A percentile compares a stretch with the other conserved stretches of the same genome.
Conservation (phyloP, 2,113 vertebrate species). For the Sapajus apella region DNA sequence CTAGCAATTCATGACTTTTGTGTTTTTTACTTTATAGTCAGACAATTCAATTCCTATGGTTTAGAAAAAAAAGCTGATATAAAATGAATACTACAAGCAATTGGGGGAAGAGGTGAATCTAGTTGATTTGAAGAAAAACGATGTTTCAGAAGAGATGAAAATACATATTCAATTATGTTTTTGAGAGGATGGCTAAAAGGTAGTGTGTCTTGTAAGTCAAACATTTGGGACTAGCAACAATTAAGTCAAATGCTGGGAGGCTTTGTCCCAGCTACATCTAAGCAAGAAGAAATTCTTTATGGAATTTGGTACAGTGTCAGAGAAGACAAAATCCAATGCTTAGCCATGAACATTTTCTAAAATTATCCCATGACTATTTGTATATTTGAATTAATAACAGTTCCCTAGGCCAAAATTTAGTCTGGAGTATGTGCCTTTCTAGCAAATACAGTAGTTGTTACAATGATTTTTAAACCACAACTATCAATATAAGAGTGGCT, state of each 20-base stretch:
- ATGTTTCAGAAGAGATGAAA: neutral
- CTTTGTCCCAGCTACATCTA: neutral
- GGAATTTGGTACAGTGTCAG: neutral
- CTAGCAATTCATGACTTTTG: neutral
- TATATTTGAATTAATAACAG: constrained; percentile 12
- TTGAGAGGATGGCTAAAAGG: neutral
- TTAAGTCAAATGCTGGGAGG: neutral
- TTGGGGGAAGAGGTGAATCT: neutral
- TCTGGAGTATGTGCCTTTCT: constrained; percentile 25
- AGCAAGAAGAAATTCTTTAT: neutral
- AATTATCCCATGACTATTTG: constrained; percentile 2
- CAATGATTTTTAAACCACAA: constrained; percentile 36
- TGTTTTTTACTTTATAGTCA: neutral
- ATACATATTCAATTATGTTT: neutral
- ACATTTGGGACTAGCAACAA: neutral
- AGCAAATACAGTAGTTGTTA: constrained; percentile 42
- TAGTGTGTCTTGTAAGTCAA: neutral
- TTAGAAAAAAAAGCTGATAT: neutral
- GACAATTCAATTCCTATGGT: neutral
- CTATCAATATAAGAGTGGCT: neutral
- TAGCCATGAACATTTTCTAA: neutral
- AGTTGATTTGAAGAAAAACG: neutral
- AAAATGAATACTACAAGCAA: neutral
- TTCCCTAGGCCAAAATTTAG: neutral
- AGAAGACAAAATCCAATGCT: neutral